These are phyloP conservation scores for Zapornia atra DNA, from an alignment of 2,113 vertebrate genomes.

Conservation along the genomic window DNA sequence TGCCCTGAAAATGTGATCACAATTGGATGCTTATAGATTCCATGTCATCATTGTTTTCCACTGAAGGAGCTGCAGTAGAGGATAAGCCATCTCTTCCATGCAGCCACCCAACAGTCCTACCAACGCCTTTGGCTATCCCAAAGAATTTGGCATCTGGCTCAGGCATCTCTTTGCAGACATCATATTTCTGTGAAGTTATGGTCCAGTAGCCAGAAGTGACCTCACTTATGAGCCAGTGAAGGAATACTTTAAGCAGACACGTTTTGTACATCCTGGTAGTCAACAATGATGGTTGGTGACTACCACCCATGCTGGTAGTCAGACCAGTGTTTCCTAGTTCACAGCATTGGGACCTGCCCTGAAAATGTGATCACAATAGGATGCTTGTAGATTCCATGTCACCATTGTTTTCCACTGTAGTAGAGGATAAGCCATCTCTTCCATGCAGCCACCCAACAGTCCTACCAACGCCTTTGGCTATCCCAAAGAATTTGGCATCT, in stretches of 20 bases:
- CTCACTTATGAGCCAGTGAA: background rate
- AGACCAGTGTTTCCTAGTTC: background rate
- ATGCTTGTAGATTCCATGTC: background rate
- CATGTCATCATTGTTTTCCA: background rate
- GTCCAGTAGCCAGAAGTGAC: background rate
- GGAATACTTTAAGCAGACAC: background rate
- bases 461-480: background rate
- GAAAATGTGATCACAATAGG: background rate
- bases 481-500: background rate
- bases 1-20: background rate
- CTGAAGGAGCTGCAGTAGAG: background rate
- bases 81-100: background rate
- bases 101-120: background rate
- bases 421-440: background rate
- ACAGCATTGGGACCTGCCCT: background rate
- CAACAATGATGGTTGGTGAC: background rate
- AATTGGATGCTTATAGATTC: background rate
- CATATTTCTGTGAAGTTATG: background rate
- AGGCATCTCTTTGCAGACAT: background rate
- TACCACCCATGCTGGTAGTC: background rate
- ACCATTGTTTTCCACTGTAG: background rate
- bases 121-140: background rate
- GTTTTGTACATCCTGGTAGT: background rate
- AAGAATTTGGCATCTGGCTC: background rate
- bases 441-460: no score